phyloP scores from a whole-genome alignment of 2,888 invertebrate species.

The Gandaritis pyraliata region DNA sequence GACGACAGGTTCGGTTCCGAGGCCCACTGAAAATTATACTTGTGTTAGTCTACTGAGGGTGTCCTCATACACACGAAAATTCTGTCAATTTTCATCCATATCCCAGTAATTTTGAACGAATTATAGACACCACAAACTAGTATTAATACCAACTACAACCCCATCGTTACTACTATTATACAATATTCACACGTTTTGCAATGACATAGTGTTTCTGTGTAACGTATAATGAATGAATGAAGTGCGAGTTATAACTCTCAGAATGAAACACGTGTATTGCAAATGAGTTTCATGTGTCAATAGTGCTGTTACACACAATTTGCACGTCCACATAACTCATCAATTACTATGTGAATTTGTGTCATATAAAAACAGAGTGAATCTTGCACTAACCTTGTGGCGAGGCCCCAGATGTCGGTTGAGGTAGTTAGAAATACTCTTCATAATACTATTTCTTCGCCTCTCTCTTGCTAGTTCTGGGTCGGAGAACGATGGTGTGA shows the following conservation, averaged over 20 bases:
- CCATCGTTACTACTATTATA: conserved; percentile 44
- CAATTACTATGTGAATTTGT: conserved; percentile 21
- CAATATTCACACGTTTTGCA: conserved; percentile 51
- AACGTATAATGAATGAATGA: conserved; percentile 24
- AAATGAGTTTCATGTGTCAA: conserved; percentile 12
- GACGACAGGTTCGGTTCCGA: conserved; percentile 80
- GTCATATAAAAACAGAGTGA: conserved; percentile 1
- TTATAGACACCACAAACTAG: conserved; percentile 35
- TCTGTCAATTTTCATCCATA: conserved; percentile 31
- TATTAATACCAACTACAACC: conserved; percentile 22
- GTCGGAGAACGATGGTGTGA: conserved; percentile 82
- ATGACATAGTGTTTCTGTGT: conserved; percentile 33
- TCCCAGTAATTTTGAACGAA: conserved; percentile 31
- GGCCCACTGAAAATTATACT: conserved; percentile 81
- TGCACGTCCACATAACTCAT: conserved; percentile 10
- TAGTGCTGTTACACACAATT: conserved; percentile 24
- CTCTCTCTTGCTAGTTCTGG: conserved; percentile 85
- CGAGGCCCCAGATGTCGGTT: conserved; percentile 88
- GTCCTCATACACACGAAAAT: conserved; percentile 43
- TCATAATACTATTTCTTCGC: conserved; percentile 92
- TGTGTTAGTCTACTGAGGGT: conserved; percentile 74
- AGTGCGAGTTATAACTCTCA: conserved; percentile 16
- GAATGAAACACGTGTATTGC: conserved; percentile 12
- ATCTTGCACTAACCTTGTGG: conserved; percentile 77
- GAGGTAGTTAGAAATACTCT: conserved; percentile 93